Evolutionary conservation across 2,113 vertebrate species (phyloP), one percentile per base, ranked within the genome.

Genomic region (Myodes glareolus): DNA sequence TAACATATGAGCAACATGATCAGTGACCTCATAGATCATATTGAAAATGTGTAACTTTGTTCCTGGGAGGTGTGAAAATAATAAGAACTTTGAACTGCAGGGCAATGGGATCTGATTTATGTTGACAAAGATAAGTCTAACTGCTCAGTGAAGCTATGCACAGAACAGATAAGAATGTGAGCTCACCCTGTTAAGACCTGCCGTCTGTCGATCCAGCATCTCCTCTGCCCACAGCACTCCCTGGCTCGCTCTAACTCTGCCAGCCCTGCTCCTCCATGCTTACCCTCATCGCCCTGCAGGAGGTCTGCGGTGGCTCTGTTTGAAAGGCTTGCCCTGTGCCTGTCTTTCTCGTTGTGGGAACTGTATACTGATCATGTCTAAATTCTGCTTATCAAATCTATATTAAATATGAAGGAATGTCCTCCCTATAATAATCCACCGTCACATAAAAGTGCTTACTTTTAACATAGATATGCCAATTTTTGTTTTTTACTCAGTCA

Each of bases 21-120:
- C 88, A 63, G 89, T 93, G 75, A 31, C 45, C 68, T 65, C 84
- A 3, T 50, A n/a, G n/a, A 39, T 88, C 45, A 52, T 87, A 36
- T 84, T 78, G 63, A 88, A 25, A 58, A 63, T 96, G 88, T 92
- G 36, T 84, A 45, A 77, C 27, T 92, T 92, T 63, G 92, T 95
- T 95, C 68, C 84, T 90, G 77, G 72, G 36, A 93, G 82, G 4
- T 82, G 52, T 93, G 87, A 94, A 82, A 65, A 19, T 55, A 88
- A 10, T 50, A 81, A 87, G 84, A 25, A 12, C 13, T 89, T 93
- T 92, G 25, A 93, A 63, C 39, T 61, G 13, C 90, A 61, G 25
- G 29, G 31, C 52, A 78, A 55, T 31, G 27, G 55, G 68, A 61
- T 88, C 80, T 87, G 89, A 94, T 88, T 92, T 58, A 73, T 92